Conservation (phyloP, 2,113 vertebrate species). For the Micromys minutus region DNA sequence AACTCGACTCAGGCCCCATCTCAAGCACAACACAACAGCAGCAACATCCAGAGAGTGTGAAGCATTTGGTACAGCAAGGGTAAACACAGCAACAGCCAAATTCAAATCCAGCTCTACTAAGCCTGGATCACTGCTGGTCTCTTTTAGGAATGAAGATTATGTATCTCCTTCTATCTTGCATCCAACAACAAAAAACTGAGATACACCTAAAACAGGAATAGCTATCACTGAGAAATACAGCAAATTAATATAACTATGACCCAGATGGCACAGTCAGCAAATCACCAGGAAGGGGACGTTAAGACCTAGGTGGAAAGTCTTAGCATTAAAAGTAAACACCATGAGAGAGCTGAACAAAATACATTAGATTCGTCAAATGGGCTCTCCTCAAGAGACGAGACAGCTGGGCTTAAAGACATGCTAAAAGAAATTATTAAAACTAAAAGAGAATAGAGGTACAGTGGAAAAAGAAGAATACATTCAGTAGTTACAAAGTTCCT, state of each 20-base stretch:
- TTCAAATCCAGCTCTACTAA: background rate
- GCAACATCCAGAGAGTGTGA: background rate
- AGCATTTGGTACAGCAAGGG: background rate
- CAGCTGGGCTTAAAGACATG: background rate
- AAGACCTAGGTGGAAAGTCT: background rate
- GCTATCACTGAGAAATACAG: background rate
- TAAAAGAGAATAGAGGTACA: background rate
- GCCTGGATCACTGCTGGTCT: background rate
- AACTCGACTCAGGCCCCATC: background rate
- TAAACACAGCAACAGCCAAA: background rate
- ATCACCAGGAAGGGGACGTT: background rate
- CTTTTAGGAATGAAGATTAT: background rate
- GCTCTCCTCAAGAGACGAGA: background rate
- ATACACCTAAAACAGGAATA: background rate
- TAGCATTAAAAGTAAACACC: background rate
- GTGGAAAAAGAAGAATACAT: background rate
- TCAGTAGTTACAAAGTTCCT: background rate
- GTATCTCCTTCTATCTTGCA: background rate
- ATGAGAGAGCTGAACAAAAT: background rate
- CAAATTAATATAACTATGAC: background rate
- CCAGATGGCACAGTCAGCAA: background rate
- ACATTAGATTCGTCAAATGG: background rate
- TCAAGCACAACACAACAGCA: background rate
- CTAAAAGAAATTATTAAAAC: conserved; percentile 10
- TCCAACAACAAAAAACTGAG: background rate